phyloP scores from a whole-genome alignment of 2,797 vertebrate species.

The Xyrichtys novacula region DNA sequence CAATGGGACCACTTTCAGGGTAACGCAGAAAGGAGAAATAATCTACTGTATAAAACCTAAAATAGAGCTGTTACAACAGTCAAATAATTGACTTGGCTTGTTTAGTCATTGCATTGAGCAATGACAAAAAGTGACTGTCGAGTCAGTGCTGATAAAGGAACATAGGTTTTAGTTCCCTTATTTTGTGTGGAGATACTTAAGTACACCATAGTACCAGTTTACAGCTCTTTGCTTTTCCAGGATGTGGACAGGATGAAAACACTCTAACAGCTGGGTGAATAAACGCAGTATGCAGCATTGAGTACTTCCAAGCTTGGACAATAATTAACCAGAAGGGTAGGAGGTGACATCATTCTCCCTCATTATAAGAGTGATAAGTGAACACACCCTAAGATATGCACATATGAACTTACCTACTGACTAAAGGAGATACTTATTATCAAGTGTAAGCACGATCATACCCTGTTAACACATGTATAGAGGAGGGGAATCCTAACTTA shows the following conservation, averaged over 20 bases:
- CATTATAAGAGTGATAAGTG: conserved; percentile 49
- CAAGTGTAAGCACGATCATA: background rate
- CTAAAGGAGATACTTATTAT: conserved; percentile 4
- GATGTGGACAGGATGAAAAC: conserved; percentile 25
- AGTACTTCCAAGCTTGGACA: conserved; percentile 32
- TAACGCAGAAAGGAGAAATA: background rate
- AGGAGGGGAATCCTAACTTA: background rate
- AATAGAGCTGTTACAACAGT: background rate
- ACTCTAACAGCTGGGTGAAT: conserved; percentile 16
- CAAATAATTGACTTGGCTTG: conserved; percentile 2
- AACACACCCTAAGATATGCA: conserved; percentile 35
- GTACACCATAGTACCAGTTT: conserved; percentile 18
- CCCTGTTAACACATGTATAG: background rate
- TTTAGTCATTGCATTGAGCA: conserved; percentile 33
- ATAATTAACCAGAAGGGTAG: conserved; percentile 63
- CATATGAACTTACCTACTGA: conserved; percentile 6
- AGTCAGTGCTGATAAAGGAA: conserved; percentile 23
- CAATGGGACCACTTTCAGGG: conserved; percentile 14
- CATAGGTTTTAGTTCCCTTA: conserved; percentile 1
- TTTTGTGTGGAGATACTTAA: conserved; percentile 26
- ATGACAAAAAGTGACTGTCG: background rate
- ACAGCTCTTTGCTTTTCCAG: conserved; percentile 46
- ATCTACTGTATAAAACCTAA: background rate
- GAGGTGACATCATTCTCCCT: conserved; percentile 57
- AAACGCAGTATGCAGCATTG: conserved; percentile 33